Base-by-base conservation (phyloP, 2,797 vertebrate genomes). In the Pygocentrus nattereri region DNA sequence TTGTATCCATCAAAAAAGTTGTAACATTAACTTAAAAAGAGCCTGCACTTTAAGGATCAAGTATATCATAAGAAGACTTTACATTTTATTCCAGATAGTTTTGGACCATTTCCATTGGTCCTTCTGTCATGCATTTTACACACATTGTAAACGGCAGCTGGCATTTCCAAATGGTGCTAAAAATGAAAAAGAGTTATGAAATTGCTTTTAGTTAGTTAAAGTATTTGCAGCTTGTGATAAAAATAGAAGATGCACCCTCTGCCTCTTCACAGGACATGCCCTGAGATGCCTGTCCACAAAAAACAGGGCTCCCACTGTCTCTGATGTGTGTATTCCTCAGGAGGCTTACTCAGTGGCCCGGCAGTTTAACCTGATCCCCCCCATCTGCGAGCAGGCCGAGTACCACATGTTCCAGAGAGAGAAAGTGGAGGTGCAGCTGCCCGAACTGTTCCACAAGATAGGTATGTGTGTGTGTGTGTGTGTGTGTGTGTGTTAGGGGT, bases 341-440 rank as follows among this genome's bases (percentile, higher is more conserved):
- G 96, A 97, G 79, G 96, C 96, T 0, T 97, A 97, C 78, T 97
- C 96, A 0, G 96, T 97, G 88, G 96, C 96, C 2, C 90, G 96
- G 61, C 96, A 97, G 85, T 97, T 97, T 91, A 97, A 97, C 92
- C 89, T 97, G 81, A 96, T 96, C 87, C 96, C 96, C 0, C 96
- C 96, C 0, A 96, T 96, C 89, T 97, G 96, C 0, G 96, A 97
- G 90, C 96, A 97, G 86, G 96, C 96, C 0, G 96, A 97, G 87
- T 97, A 97, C 88, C 96, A 97, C 92, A 95, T 97, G 95, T 97
- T 97, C 90, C 96, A 97, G 91, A 91, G 96, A 13, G 96, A 97
- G 89, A 97, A 97, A 85, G 96, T 97, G 69, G 96, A 97, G 88
- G 96, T 97, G 61, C 96, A 97, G 88, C 93, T 97, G 27, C 96